Evolutionary conservation across 2,888 invertebrate species (phyloP), one percentile per base, ranked within the genome.

Genomic region (Aporophyla nigra): DNA sequence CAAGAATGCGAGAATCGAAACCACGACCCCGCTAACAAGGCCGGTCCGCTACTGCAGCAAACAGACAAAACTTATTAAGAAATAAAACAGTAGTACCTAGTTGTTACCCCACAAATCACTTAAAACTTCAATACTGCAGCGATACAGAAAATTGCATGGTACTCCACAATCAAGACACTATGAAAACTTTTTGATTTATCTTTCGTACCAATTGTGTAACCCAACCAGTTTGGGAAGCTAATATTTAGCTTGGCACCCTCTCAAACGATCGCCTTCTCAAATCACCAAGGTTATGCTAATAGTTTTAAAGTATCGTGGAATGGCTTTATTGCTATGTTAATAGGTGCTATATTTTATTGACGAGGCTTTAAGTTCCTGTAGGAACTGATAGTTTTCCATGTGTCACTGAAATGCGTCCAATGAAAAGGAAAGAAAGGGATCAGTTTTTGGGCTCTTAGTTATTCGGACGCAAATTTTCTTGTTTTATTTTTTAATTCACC

Each of bases 171-270:
- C 67, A 68, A 69, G 21, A 16, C 54, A 74, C 56, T 66, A 70
- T 70, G 58, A 66, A 86, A 87, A 90, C 86, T 89, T 91, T 89
- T 74, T 89, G 90, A 91, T 87, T 91, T 91, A 92, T 87, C 85
- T 86, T 78, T 78, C 71, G 56, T 68, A 78, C 80, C 86, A 82
- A 74, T 80, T 79, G 78, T 81, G 74, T 80, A 82, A 86, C 76
- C 73, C 80, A 76, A 85, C 84, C 86, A 87, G 81, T 86, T 89
- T 83, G 74, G 80, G 85, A 86, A 90, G 91, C 88, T 92, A 92
- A 93, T 93, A 94, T 95, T 94, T 93, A 91, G 91, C 92, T 95
- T 95, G 95, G 95, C 94, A 93, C 91, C 86, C 80, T 85, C 87
- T 94, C 94, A 94, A 93, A 87, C 71, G 70, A 71, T 74, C 84